Conservation (phyloP, 2,113 vertebrate species). For the Ammospiza caudacuta region DNA sequence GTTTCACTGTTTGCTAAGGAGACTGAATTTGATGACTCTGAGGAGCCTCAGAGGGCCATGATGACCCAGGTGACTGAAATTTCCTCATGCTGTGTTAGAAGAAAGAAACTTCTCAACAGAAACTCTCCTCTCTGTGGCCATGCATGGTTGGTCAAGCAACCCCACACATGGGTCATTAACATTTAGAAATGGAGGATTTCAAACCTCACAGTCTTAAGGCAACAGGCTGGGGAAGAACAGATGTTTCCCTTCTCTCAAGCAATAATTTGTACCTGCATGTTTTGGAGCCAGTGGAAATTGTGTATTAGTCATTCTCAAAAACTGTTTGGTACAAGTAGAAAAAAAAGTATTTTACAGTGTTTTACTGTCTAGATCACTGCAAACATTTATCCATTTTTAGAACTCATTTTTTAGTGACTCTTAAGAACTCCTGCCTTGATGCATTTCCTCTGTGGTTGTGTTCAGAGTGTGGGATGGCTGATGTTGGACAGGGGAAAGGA, state of each 20-base stretch:
- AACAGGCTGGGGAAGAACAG: neutral
- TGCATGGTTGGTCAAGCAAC: neutral
- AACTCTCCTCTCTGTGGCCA: neutral
- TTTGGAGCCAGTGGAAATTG: neutral
- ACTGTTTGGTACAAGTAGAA: neutral
- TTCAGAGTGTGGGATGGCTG: neutral
- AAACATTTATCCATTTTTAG: neutral
- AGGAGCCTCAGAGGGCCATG: neutral
- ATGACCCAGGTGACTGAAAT: neutral
- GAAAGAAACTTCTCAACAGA: neutral
- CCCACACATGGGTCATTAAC: neutral
- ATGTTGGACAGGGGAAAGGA: neutral
- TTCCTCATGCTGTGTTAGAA: neutral
- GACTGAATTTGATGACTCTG: neutral
- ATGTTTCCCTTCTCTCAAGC: neutral
- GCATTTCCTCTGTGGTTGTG: neutral
- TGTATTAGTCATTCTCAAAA: neutral
- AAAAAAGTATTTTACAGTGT: neutral
- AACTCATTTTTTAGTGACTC: neutral
- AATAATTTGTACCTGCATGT: neutral
- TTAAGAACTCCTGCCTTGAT: neutral
- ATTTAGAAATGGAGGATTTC: neutral
- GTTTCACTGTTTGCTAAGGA: neutral
- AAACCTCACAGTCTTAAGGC: neutral
- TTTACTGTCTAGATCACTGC: neutral